Evolutionary conservation across 2,797 vertebrate genomes (phyloP), one percentile per base, ranked within the genome.

Genomic region (Tragopan temminckii): DNA sequence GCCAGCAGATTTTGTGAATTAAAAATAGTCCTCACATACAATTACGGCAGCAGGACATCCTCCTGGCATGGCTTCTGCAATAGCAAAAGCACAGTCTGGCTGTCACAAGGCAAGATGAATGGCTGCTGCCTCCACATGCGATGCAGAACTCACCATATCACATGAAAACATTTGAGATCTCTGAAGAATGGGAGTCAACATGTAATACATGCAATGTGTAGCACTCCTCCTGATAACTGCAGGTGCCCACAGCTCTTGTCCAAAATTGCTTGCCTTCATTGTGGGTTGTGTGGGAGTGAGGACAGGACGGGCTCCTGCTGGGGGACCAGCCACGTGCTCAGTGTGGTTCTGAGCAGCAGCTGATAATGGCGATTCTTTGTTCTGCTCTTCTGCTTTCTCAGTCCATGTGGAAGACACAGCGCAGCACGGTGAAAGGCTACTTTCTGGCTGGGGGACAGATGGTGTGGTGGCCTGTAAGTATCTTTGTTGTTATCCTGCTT

Each of bases 391-490:
- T 96, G 46, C 80, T 46, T 80, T 89, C 85, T 45, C 91, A 99
- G 99, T 99, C 99, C n/a, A 99, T 99, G 97, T 99, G 98, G 97
- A 99, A 96, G 97, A 99, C 99, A 1, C 99, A 99, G 93, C 98
- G 99, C 95, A 99, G 98, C 97, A 99, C 99, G 0, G 99, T 99
- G 77, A 98, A 98, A 45, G 99, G 99, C 50, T 99, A 99, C 94
- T 99, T 99, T 94, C 97, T 99, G 35, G 99, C 99, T 4, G 99
- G 99, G 80, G 99, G 99, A 83, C 97, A 97, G 97, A 99, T 99
- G 99, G 98, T 98, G 40, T 99, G 99, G 99, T 99, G 99, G 99
- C 99, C 99, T 3, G 99, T 99, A 95, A 98, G 99, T 98, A 80
- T 3, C 67, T 18, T 29, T 11, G 8, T 8, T 3, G 0, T 45